Conservation (phyloP, 2,797 vertebrate genomes). For the Coregonus suidteri region DNA sequence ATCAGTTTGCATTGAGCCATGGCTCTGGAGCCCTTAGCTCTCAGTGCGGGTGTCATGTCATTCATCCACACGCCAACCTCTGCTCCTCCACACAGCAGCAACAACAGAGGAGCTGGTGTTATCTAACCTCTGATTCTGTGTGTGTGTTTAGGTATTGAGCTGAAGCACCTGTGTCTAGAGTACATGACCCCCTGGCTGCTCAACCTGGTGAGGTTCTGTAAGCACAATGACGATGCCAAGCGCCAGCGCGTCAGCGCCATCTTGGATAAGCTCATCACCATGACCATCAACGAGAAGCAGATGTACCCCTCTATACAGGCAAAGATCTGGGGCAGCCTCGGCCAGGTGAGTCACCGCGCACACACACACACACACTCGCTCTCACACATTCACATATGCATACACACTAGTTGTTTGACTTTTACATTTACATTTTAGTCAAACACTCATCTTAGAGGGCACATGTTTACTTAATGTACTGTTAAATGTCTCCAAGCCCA, state of each 20-base stretch:
- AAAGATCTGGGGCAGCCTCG: constrained; percentile 98
- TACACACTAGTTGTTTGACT: not conserved
- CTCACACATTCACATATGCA: not conserved
- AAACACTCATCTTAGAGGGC: not conserved
- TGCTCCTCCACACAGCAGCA: not conserved
- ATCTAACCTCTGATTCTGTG: not conserved
- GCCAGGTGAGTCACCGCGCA: constrained; percentile 80
- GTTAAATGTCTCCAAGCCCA: constrained; percentile 2
- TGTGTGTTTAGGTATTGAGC: constrained; percentile 87
- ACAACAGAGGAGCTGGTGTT: not conserved
- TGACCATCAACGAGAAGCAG: constrained; percentile 99
- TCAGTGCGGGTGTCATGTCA: not conserved
- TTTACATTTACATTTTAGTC: not conserved
- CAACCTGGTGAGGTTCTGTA: constrained; percentile 97
- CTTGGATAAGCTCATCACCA: constrained; percentile 97
- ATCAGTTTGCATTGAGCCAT: constrained; percentile 5
- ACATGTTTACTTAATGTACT: not conserved
- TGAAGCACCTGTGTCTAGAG: constrained; percentile 97
- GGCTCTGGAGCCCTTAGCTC: not conserved
- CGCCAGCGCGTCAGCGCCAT: constrained; percentile 96
- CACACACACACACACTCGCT: not conserved
- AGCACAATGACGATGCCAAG: constrained; percentile 97
- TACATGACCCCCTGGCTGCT: constrained; percentile 99
- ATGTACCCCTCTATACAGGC: constrained; percentile 99
- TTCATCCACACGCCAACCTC: not conserved